Base-by-base conservation (phyloP, 2,113 vertebrate genomes). In the Carassius carassius region DNA sequence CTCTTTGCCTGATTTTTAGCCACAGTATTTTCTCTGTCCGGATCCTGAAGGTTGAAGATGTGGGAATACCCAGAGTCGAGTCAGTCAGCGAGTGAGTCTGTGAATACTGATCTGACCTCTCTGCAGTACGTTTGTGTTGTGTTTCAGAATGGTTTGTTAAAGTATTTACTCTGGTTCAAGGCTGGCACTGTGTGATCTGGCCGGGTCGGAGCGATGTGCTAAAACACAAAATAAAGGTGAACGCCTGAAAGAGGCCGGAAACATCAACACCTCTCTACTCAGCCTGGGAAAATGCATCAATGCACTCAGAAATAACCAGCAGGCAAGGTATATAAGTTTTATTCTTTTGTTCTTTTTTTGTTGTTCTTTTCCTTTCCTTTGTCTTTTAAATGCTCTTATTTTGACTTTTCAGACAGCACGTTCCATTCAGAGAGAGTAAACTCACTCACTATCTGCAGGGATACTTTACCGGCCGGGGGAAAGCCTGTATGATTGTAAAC, bases 21-120 rank as follows among this genome's bases (percentile, higher is more conserved):
- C 98, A 99, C 91, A 98, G 97, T 86, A 92, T 99, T 89, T 99
- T 99, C 90, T 97, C 97, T 10, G 89, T 99, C 81, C 96, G 97
- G 51, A 85, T 98, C 77, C 75, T 99, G 72, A 96, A 92, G 87
- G 94, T 98, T 37, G 94, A 97, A 85, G 96, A 96, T 80, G 72
- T 90, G 4, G 93, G 91, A 83, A 75, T 81, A 21, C 94, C 91
- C 1, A 91, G 83, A 67, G 97, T 98, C 56, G 91, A 90, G 6
- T 81, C 90, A 79, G 95, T 99, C 89, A 98, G 96, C 89, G 98
- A 99, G 98, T 99, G 94, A 97, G 98, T 97, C 10, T 21, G 10
- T 83, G 1, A 44, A 6, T 51, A 29, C 54, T 56, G 10, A 60
- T 76, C 5, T 58, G 23, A 44, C 6, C 5, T 84, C 32, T 65